phyloP scores from a whole-genome alignment of 2,797 vertebrate species.

The Phoebastria nigripes region DNA sequence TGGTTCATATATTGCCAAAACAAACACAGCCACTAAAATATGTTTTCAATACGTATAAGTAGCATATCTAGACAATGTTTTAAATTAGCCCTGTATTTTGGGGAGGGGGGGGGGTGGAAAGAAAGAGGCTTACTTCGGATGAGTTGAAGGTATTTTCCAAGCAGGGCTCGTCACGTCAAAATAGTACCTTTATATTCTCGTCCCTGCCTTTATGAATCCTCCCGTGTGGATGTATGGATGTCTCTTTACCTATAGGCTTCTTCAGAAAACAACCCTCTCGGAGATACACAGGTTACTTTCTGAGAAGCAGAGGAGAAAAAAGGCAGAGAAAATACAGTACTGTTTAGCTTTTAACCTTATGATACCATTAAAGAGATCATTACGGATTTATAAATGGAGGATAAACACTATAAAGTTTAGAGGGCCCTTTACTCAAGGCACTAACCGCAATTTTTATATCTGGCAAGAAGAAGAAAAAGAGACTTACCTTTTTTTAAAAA shows the following conservation, averaged over 20 bases:
- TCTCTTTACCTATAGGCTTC: not conserved
- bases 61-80: conserved; percentile 54
- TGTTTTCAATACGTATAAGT: conserved; percentile 62
- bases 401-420: conserved; percentile 33
- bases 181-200: not conserved
- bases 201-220: not conserved
- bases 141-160: not conserved
- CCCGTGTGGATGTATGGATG: not conserved
- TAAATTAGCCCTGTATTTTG: conserved; percentile 48
- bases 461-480: conserved; percentile 23
- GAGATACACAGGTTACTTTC: not conserved
- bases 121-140: conserved; percentile 9
- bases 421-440: not conserved
- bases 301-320: not conserved
- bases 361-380: conserved; percentile 12
- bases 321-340: not conserved
- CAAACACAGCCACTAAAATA: conserved; percentile 68
- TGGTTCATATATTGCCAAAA: conserved; percentile 65
- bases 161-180: not conserved
- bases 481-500: conserved; percentile 30
- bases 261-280: not conserved
- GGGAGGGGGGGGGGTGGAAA: not conserved
- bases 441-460: conserved; percentile 17
- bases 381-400: conserved; percentile 17
- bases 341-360: conserved; percentile 14